A percentile compares a stretch with the other conserved stretches of the same genome.
phyloP scores from a whole-genome alignment of 2,888 invertebrate genomes.

The Tromatobia lineatoria region DNA sequence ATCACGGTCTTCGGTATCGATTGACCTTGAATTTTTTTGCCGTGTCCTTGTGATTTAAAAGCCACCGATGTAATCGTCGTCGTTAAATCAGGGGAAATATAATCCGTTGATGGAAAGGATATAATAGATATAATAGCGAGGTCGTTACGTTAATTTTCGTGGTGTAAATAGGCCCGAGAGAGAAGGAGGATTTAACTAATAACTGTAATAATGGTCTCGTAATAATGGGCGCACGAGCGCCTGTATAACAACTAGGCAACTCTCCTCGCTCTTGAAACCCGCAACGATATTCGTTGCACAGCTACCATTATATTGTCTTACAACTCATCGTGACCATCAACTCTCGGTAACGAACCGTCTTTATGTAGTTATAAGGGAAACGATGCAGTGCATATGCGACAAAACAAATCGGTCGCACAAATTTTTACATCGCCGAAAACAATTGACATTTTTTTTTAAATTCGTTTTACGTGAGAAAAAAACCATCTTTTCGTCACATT shows the following conservation, averaged over 20 bases:
- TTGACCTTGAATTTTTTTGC: slow-evolving; percentile 14
- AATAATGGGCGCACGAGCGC: slow-evolving; percentile 1
- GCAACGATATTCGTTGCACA: neutral
- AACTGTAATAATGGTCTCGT: slow-evolving; percentile 39
- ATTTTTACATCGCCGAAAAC: too few relatives aligned
- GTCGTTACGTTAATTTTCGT: slow-evolving; percentile 55
- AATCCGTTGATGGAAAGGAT: slow-evolving; percentile 55
- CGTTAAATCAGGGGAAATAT: slow-evolving; percentile 40
- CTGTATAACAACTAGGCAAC: neutral
- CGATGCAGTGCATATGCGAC: neutral
- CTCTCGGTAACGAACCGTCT: neutral
- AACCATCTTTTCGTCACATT: neutral
- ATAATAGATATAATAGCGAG: slow-evolving; percentile 49
- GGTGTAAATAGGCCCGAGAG: slow-evolving; percentile 14
- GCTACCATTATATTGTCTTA: neutral
- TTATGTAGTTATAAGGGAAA: neutral
- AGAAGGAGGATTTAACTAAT: slow-evolving; percentile 39
- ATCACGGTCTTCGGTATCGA: slow-evolving; percentile 20
- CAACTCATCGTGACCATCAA: neutral
- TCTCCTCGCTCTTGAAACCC: slow-evolving; percentile 15
- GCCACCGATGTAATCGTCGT: slow-evolving; percentile 4
- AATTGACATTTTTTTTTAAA: too few relatives aligned
- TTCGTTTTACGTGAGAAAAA: neutral
- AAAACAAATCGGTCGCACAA: neutral
- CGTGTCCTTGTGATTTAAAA: slow-evolving; percentile 18